A percentile compares a stretch with the other conserved stretches of the same genome.
phyloP scores from a whole-genome alignment of 2,888 invertebrate species.

The Parnassius orleans region DNA sequence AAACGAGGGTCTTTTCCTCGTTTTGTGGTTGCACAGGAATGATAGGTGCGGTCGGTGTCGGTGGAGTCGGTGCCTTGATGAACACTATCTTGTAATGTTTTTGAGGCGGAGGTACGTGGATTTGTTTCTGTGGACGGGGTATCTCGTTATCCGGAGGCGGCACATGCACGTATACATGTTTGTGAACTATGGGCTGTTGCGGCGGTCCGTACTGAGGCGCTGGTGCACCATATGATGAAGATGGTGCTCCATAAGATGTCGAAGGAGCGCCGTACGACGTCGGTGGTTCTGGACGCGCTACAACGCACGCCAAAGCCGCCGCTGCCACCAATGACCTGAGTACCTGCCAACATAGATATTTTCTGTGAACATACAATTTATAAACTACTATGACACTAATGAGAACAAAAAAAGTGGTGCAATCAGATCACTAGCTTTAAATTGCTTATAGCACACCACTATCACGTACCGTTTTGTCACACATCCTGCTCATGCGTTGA shows the following conservation, averaged over 20 bases:
- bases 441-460: slow-evolving; percentile 35
- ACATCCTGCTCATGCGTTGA: slow-evolving; percentile 66
- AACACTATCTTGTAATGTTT: slow-evolving; percentile 93
- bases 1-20: slow-evolving; percentile 93
- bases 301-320: slow-evolving; percentile 65
- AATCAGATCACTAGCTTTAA: slow-evolving; percentile 50
- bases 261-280: slow-evolving; percentile 82
- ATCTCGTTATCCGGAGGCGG: slow-evolving; percentile 93
- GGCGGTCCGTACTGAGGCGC: slow-evolving; percentile 86
- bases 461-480: slow-evolving; percentile 73
- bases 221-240: slow-evolving; percentile 74
- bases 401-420: slow-evolving; percentile 23
- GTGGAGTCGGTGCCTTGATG: slow-evolving; percentile 87
- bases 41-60: slow-evolving; percentile 82
- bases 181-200: slow-evolving; percentile 90
- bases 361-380: neutral
- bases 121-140: slow-evolving; percentile 81
- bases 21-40: slow-evolving; percentile 89
- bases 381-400: neutral
- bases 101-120: slow-evolving; percentile 82
- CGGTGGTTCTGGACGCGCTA: slow-evolving; percentile 80
- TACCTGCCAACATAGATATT: slow-evolving; percentile 58
- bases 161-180: slow-evolving; percentile 95
- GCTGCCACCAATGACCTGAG: slow-evolving; percentile 67
- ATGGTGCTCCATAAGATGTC: slow-evolving; percentile 61